phyloP scores from a whole-genome alignment of 1,140 invertebrate species.

The Diploscapter pachys region DNA sequence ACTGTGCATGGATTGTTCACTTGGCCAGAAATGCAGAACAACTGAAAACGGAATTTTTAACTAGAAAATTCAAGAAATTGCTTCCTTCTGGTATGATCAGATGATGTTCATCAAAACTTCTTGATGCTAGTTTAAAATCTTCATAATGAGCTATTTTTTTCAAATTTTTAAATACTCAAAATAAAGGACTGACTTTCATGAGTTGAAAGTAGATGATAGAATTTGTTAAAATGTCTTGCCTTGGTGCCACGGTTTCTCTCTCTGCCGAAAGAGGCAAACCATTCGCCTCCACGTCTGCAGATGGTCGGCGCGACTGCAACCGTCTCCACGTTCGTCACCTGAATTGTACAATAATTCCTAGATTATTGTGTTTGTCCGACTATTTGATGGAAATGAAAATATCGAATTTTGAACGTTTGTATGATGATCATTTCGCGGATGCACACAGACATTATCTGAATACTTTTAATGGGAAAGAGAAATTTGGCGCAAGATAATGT shows the following conservation, averaged over 20 bases:
- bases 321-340: constrained; percentile 91
- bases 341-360: constrained; percentile 58
- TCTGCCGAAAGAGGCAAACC: constrained; percentile 95
- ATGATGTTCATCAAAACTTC: no score
- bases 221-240: constrained; percentile 43
- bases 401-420: no score
- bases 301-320: constrained; percentile 95
- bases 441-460: no score
- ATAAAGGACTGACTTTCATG: no score
- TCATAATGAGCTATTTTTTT: no score
- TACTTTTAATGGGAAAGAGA: no score
- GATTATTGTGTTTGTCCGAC: no score
- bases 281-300: constrained; percentile 85
- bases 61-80: background rate
- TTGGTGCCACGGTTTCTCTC: constrained; percentile 95
- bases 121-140: no score
- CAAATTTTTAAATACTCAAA: no score
- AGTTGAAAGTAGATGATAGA: background rate
- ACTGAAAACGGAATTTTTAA: constrained; percentile 43
- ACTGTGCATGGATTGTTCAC: constrained; percentile 97
- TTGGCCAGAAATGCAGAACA: constrained; percentile 98
- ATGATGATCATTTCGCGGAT: no score
- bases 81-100: background rate
- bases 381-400: no score
- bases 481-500: no score